A percentile compares a stretch with the other conserved stretches of the same genome.
phyloP scores from a whole-genome alignment of 2,888 invertebrate genomes.

The Athetis lepigone region DNA sequence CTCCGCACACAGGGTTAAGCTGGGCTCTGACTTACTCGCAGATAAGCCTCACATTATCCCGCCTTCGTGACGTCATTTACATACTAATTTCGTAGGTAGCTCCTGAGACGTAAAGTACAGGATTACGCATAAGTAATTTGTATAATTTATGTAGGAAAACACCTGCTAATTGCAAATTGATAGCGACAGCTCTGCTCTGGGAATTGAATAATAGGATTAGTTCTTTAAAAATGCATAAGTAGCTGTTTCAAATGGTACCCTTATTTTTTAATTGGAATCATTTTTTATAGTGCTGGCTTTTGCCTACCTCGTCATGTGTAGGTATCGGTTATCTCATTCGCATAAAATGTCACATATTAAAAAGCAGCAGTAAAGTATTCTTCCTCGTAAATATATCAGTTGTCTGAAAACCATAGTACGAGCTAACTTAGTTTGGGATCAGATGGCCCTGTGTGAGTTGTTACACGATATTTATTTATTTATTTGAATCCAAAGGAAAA shows the following conservation, averaged over 20 bases:
- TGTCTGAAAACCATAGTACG: no score
- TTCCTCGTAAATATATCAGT: no score
- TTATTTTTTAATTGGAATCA: no score
- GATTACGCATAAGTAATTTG: slow-evolving; percentile 23
- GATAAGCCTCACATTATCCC: slow-evolving; percentile 56
- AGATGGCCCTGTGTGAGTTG: no score
- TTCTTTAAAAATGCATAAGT: slow-evolving; percentile 20
- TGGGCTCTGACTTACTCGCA: slow-evolving; percentile 25
- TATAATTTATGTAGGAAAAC: slow-evolving; percentile 26
- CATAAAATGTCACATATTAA: no score
- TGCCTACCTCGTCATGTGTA: no score
- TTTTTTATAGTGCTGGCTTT: no score
- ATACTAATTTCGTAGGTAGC: slow-evolving; percentile 58
- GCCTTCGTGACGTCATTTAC: slow-evolving; percentile 59
- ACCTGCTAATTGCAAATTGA: slow-evolving; percentile 29
- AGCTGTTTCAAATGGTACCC: background rate
- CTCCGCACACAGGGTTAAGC: slow-evolving; percentile 13
- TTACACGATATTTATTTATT: no score
- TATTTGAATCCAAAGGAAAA: no score
- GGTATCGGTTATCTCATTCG: no score
- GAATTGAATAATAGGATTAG: slow-evolving; percentile 11
- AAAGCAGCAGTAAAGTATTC: no score
- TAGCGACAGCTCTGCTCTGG: background rate
- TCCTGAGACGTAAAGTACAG: background rate
- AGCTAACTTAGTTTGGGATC: no score